Base-by-base conservation (phyloP, 1,140 invertebrate species). In the Cotesia vestalis region DNA sequence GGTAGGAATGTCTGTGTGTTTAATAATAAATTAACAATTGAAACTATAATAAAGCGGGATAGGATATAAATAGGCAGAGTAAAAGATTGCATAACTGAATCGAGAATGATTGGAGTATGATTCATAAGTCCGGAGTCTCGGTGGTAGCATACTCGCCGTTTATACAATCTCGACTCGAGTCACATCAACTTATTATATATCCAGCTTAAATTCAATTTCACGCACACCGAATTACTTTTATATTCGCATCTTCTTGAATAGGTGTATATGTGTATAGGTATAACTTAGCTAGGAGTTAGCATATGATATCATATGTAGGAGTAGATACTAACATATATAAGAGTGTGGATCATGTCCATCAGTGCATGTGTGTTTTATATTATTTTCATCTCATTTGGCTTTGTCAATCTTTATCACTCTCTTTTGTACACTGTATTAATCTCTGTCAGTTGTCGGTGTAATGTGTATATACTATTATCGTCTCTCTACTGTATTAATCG, bases 61-160 rank as follows among this genome's bases (percentile, higher is more conserved):
- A 67, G 14, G 36, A 17, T 53, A 67, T 68, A 72, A 59, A 71
- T 67, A 74, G 69, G 14, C 36, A 72, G 64, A 68, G 27, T 59
- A 35, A 67, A 64, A 51, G 46, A 74, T 75, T 75, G 71, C 57
- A 66, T 75, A 75, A 75, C 69, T 53, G 64, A 72, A 75, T 75
- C 73, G 60, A 75, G 69, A 67, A 74, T 74, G 69, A 74, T 74
- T 74, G 69, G 62, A 71, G 69, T 72, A 72, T 75, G 73, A 75
- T 75, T 75, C 73, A 75, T 72, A 69, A 75, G 73, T 69, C 55
- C 69, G 69, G 69, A 69, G 69, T 75, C 66, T 59, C 66, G 55
- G 69, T 61, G 27, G 27, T 27, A 27, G 27, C 27, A 27, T 27
- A 27, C 27, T 17, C 55, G 40, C 6, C 40, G 55, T 72, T 72